Base-by-base conservation (phyloP, 2,797 vertebrate species). In the Gadopsis bispinosus region DNA sequence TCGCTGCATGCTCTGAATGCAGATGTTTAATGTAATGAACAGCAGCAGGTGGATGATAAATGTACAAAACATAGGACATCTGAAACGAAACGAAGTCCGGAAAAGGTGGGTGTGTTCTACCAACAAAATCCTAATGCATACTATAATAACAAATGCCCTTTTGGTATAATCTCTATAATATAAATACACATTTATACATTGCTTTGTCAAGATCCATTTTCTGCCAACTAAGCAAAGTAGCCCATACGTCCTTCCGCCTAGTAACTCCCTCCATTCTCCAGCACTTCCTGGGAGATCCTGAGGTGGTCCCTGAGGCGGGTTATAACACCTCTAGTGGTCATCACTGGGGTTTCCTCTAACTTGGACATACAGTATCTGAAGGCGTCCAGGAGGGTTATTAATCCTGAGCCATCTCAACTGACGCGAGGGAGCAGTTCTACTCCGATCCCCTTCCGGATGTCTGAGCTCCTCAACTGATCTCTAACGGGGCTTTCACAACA, bases 1-100 rank as follows among this genome's bases (percentile, higher is more conserved):
- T 2, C 0, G 2, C 50, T 31, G 71, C 74, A 35, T 11, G 51
- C 58, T 76, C 20, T 69, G 75, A 88, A 75, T 80, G 65, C 69
- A 83, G 69, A 79, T 59, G 43, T 50, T 22, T 37, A 5, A 31
- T 29, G 59, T 33, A 35, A 67, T 29, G 29, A 82, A 53, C 22
- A 43, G 39, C 12, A 69, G 65, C 61, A 73, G 60, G 33, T 35
- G 51, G 68, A 7, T 17, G 31, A 26, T 61, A 51, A 62, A 66
- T 31, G 50, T 9, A 41, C 3, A 3, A 16, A 37, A 71, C 17
- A 29, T 1, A 47, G 14, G 19, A 41, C 10, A 11, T 19, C 5
- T 43, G 67, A 22, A 31, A 14, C 29, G 47, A 41, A 69, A 64
- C 39, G 58, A 41, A 58, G 65, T 54, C 33, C 68, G 33, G 12